Evolutionary conservation across 2,888 invertebrate species (phyloP), one percentile per base, ranked within the genome.

Genomic region (Dynastes tityus): DNA sequence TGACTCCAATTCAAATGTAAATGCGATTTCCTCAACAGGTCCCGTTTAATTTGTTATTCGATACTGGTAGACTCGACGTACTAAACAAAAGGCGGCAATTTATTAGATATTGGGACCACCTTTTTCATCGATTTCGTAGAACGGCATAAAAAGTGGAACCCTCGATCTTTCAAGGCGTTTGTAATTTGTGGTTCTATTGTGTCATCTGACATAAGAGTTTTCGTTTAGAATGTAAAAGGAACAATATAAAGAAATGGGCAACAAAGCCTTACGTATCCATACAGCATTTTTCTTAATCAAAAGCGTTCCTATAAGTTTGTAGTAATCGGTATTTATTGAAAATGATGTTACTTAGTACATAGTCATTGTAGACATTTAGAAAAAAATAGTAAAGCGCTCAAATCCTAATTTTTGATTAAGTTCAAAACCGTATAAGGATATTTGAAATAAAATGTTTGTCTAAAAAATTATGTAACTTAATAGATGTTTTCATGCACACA

Each of bases 71-170:
- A 74, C 32, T 40, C 27, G 49, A 22, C 61, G 61, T 61, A 61
- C 73, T 45, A 45, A 61, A 74, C 73, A 74, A 74, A 67, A 51
- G 40, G 51, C 67, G 55, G 76, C 68, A 53, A 67, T 76, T 76
- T 76, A 76, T 76, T 76, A 68, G 76, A 45, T 58, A 76, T 76
- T 76, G 29, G 53, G 49, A 63, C 58, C 73, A 74, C 49, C 73
- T 74, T 61, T 68, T 61, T 45, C 27, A 45, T 61, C 40, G 45
- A 27, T 29, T 61, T 74, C 61, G 61, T 61, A 74, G 73, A 45
- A 74, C 29, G n/a, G 49, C 61, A 74, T 45, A 74, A 74, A 74
- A 55, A 61, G 61, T 45, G 37, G 61, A 55, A 27, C 29, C 73
- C 73, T 74, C 27, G 61, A 22, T 58, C 9, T 27, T 61, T 45